phyloP scores from a whole-genome alignment of 2,797 vertebrate species.

The Coranthus polyacanthus region DNA sequence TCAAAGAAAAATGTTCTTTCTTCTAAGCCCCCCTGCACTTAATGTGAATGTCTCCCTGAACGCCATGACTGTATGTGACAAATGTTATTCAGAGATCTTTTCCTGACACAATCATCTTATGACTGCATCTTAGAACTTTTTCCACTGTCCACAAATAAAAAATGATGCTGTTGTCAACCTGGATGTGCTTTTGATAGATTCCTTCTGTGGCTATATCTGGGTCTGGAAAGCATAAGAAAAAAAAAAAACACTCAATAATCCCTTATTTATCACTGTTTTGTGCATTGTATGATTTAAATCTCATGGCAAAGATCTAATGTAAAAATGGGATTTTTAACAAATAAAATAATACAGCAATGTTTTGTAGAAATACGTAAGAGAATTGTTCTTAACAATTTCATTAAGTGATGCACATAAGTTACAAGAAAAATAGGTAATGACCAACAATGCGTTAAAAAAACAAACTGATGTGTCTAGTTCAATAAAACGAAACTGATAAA shows the following conservation, averaged over 20 bases:
- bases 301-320: neutral
- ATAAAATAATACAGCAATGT: neutral
- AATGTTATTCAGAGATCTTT: constrained; percentile 56
- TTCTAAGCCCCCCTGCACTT: constrained; percentile 40
- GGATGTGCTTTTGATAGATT: constrained; percentile 33
- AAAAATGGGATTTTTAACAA: neutral
- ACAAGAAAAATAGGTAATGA: neutral
- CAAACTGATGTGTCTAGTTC: neutral
- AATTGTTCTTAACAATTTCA: neutral
- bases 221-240: constrained; percentile 54
- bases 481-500: constrained; percentile 19
- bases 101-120: constrained; percentile 47
- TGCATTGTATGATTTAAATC: neutral
- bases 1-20: constrained; percentile 44
- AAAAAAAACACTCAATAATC: constrained; percentile 27
- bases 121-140: constrained; percentile 34
- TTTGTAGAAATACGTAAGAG: neutral
- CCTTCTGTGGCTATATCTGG: constrained; percentile 54
- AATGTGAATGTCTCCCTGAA: constrained; percentile 49
- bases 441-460: neutral
- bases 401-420: neutral
- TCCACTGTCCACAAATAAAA: constrained; percentile 38
- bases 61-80: constrained; percentile 42
- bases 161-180: constrained; percentile 25
- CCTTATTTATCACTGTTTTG: neutral